These are phyloP conservation scores for Poecile atricapillus DNA, from an alignment of 2,113 vertebrate species.

Conservation along the genomic window DNA sequence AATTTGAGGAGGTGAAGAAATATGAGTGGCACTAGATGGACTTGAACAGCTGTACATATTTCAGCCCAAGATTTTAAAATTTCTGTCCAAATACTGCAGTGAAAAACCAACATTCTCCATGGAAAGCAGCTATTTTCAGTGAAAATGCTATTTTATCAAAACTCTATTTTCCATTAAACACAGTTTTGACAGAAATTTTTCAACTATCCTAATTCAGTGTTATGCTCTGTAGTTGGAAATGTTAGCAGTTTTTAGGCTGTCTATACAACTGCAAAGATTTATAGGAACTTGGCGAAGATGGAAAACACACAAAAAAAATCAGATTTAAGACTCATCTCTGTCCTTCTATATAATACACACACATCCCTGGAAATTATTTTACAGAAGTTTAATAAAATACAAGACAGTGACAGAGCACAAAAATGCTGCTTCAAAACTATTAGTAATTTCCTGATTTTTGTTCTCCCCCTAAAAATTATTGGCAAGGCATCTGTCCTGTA, in stretches of 20 bases:
- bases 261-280: conserved; percentile 56
- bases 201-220: conserved; percentile 48
- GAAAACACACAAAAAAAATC: not conserved
- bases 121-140: conserved; percentile 40
- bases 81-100: conserved; percentile 60
- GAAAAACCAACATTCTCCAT: conserved; percentile 15
- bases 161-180: conserved; percentile 54
- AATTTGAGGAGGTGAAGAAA: conserved; percentile 46
- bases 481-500: not conserved
- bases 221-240: conserved; percentile 47
- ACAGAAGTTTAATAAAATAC: not conserved
- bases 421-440: not conserved
- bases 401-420: not conserved
- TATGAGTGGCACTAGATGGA: conserved; percentile 30
- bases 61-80: conserved; percentile 47
- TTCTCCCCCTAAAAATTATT: rapidly evolving
- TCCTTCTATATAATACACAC: not conserved
- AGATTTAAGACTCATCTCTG: not conserved
- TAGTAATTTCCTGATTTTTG: not conserved
- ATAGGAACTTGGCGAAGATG: conserved; percentile 29
- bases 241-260: conserved; percentile 52
- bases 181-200: conserved; percentile 58
- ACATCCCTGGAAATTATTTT: not conserved
- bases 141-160: conserved; percentile 59
- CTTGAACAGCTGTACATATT: conserved; percentile 53